Evolutionary conservation across 2,113 vertebrate genomes (phyloP), one percentile per base, ranked within the genome.

Genomic region (Lepus timidus): DNA sequence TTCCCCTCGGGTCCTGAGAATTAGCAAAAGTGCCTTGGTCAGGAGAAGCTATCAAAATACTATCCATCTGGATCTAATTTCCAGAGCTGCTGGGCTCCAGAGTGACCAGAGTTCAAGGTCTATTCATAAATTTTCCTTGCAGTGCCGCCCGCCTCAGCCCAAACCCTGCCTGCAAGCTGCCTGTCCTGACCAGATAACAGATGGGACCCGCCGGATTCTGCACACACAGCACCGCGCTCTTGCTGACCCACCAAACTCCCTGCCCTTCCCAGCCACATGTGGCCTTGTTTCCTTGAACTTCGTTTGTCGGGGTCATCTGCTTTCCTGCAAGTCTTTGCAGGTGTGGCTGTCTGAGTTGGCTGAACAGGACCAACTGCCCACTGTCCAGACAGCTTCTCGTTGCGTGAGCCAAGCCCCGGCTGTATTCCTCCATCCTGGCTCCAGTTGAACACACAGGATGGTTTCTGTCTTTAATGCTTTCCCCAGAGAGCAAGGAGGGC

Each of bases 11-110:
- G 97, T 92, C 95, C 96, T 0, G 65, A 91, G 97, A 97, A 98
- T 98, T 98, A 98, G 97, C 98, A 98, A 97, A 97, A 97, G 97
- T 97, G 97, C 98, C 95, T 95, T 97, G 97, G 98, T 97, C 96
- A 97, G 90, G 31, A 94, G 96, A 97, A 97, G 96, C 97, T 98
- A 97, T 97, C 97, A 93, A 98, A 98, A 97, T 95, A 58, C 19
- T 67, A 94, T 55, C 90, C 96, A 96, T 70, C 96, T 97, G 97
- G 82, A 94, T 96, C 98, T 97, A 95, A 95, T 96, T 98, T 97
- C 94, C 97, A 85, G 96, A 96, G 95, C 86, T 86, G 89, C 93
- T 94, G 93, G 96, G 89, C 97, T 97, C 79, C 58, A 85, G 86
- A 96, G 82, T 80, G 91, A 96, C 97, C 97, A 91, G 96, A 94